Conservation (phyloP, 2,113 vertebrate genomes). For the Oostethus manadensis region DNA sequence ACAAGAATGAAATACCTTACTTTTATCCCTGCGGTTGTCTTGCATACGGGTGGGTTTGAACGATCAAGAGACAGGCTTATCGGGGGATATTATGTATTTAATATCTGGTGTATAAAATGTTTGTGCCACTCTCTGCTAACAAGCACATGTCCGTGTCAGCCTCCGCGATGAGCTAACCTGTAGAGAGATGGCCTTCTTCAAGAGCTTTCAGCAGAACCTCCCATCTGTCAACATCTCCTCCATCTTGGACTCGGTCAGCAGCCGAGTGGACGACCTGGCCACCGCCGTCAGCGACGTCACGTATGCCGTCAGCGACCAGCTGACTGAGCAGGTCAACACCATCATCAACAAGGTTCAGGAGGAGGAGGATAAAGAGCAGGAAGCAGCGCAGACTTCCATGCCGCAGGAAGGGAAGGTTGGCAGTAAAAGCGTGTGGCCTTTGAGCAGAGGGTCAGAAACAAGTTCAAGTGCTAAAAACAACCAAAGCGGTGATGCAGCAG, state of each 20-base stretch:
- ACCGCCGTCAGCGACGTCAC: conserved; percentile 81
- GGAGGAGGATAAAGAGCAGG: conserved; percentile 60
- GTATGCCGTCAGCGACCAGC: conserved; percentile 81
- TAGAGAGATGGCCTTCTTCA: conserved; percentile 87
- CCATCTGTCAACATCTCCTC: conserved; percentile 85
- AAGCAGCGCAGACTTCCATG: conserved; percentile 11
- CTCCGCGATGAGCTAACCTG: conserved; percentile 52
- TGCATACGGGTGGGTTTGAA: too few relatives aligned
- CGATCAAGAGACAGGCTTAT: too few relatives aligned
- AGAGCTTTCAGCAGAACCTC: conserved; percentile 83
- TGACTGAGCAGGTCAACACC: conserved; percentile 85
- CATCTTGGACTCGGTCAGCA: conserved; percentile 82
- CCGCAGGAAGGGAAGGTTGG: conserved; percentile 30
- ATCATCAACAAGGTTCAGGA: conserved; percentile 78
- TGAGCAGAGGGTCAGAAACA: conserved; percentile 31
- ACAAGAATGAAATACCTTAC: too few relatives aligned
- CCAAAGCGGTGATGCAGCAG: conserved; percentile 10
- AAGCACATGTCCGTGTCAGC: conserved; percentile 46
- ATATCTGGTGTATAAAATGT: not conserved
- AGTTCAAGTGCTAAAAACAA: conserved; percentile 24
- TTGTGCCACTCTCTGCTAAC: conserved; percentile 31
- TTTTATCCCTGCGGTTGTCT: too few relatives aligned
- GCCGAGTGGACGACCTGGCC: conserved; percentile 83
- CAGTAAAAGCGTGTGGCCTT: conserved; percentile 43
- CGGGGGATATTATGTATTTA: too few relatives aligned